A percentile compares a stretch with the other conserved stretches of the same genome.
Conservation (phyloP, 2,888 invertebrate species). For the Orchesella flavescens region DNA sequence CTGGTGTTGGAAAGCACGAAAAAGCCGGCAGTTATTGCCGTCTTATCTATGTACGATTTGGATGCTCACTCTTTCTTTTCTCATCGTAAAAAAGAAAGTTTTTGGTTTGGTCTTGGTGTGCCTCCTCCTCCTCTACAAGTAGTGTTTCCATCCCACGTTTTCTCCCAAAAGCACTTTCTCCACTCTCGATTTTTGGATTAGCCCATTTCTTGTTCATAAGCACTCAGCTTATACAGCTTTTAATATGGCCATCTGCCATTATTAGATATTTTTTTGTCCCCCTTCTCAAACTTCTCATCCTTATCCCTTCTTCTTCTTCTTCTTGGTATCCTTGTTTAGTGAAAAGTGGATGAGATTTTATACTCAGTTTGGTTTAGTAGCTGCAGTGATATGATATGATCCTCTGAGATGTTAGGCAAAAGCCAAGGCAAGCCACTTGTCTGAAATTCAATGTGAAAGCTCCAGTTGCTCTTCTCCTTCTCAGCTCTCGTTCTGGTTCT, state of each 20-base stretch:
- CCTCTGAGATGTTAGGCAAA: background rate
- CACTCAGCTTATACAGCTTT: conserved; percentile 27
- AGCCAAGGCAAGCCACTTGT: background rate
- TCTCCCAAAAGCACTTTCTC: conserved; percentile 17
- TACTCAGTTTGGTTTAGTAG: background rate
- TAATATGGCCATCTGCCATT: conserved; percentile 34
- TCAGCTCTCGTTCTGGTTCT: background rate
- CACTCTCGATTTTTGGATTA: conserved; percentile 19
- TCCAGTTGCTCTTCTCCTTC: background rate
- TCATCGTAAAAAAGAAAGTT: background rate
- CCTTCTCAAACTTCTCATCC: no score
- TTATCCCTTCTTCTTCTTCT: background rate
- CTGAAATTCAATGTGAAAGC: conserved; percentile 25
- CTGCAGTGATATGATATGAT: background rate
- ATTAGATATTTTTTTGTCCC: conserved; percentile 38
- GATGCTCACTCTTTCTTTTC: conserved; percentile 16
- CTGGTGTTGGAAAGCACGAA: conserved; percentile 27
- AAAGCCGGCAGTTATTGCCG: conserved; percentile 35
- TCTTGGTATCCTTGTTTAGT: background rate
- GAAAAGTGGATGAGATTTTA: conserved; percentile 24
- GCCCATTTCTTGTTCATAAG: conserved; percentile 35
- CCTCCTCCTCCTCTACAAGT: conserved; percentile 2
- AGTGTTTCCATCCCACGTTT: background rate
- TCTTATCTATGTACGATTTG: conserved; percentile 33
- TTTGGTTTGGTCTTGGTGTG: background rate